Conservation (phyloP, 2,113 vertebrate genomes). For the Paramormyrops kingsleyae region DNA sequence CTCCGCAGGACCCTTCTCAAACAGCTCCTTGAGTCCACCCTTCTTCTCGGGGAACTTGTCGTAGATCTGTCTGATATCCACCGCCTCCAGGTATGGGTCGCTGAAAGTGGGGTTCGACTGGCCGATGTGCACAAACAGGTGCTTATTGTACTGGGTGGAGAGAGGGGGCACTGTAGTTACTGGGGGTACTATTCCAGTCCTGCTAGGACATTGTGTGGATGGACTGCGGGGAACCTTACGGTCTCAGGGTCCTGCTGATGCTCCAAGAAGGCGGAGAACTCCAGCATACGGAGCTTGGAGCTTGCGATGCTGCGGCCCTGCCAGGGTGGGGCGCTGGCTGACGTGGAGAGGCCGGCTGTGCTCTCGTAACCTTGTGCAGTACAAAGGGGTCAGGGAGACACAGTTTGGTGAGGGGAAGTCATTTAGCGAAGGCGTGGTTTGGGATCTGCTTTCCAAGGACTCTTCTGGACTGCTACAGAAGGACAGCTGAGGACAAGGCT, state of each 20-base stretch:
- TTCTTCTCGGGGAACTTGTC: slow-evolving; percentile 94
- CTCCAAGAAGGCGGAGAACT: slow-evolving; percentile 91
- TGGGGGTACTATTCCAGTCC: neutral
- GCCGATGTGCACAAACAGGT: slow-evolving; percentile 86
- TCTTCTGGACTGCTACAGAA: neutral
- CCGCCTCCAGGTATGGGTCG: slow-evolving; percentile 83
- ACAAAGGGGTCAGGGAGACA: neutral
- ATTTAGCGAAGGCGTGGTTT: slow-evolving; percentile 21
- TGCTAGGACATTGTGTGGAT: neutral
- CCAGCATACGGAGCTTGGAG: slow-evolving; percentile 87
- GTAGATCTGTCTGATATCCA: slow-evolving; percentile 88
- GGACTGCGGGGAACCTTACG: slow-evolving; percentile 59
- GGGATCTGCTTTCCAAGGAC: neutral
- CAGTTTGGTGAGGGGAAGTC: neutral
- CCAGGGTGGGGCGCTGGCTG: slow-evolving; percentile 74
- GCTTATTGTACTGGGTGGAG: slow-evolving; percentile 80
- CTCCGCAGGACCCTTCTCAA: slow-evolving; percentile 80
- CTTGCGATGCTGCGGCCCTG: slow-evolving; percentile 85
- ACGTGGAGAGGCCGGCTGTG: slow-evolving; percentile 67
- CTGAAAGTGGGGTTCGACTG: slow-evolving; percentile 82
- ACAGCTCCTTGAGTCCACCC: slow-evolving; percentile 85
- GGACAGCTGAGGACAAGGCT: neutral
- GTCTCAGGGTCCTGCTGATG: slow-evolving; percentile 84
- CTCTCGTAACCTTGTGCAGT: slow-evolving; percentile 74
- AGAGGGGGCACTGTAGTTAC: neutral